Evolutionary conservation across 2,797 vertebrate species (phyloP).

Genomic region (Hephaestus fuliginosus): DNA sequence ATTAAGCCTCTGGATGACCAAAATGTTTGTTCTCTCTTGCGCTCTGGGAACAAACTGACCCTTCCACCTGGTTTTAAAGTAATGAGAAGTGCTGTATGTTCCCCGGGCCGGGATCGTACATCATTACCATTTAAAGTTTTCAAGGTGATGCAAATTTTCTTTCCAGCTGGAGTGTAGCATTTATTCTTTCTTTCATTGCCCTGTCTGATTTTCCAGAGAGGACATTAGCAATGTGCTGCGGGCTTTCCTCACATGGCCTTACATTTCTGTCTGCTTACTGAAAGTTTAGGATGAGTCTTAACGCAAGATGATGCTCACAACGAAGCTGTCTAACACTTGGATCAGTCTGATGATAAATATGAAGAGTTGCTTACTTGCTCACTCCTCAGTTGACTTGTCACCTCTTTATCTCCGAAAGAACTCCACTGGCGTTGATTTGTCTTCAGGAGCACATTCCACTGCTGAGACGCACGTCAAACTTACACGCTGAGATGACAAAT

Average conservation of each 20-base stretch:
- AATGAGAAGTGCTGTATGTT: conserved; percentile 34
- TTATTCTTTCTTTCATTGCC: conserved; percentile 20
- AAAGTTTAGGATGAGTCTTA: background rate
- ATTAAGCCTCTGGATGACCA: background rate
- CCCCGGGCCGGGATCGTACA: conserved; percentile 10
- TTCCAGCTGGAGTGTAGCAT: conserved; percentile 27
- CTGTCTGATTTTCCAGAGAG: conserved; percentile 32
- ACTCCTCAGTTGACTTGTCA: background rate
- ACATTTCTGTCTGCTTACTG: background rate
- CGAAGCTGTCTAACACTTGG: background rate
- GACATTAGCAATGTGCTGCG: background rate
- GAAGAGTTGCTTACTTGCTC: background rate
- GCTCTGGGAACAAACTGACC: background rate
- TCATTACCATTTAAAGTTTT: conserved; percentile 27
- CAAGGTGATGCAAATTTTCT: conserved; percentile 17
- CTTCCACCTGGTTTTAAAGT: conserved; percentile 25
- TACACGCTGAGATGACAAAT: conserved; percentile 27
- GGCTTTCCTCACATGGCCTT: background rate
- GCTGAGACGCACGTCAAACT: background rate
- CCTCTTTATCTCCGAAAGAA: background rate
- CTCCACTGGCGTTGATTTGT: background rate
- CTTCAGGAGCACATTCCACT: background rate
- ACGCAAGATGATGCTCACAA: background rate
- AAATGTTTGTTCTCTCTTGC: conserved; percentile 22
- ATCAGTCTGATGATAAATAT: background rate